Conservation (phyloP, 1,140 invertebrate genomes). For the Saccostrea cuccullata region DNA sequence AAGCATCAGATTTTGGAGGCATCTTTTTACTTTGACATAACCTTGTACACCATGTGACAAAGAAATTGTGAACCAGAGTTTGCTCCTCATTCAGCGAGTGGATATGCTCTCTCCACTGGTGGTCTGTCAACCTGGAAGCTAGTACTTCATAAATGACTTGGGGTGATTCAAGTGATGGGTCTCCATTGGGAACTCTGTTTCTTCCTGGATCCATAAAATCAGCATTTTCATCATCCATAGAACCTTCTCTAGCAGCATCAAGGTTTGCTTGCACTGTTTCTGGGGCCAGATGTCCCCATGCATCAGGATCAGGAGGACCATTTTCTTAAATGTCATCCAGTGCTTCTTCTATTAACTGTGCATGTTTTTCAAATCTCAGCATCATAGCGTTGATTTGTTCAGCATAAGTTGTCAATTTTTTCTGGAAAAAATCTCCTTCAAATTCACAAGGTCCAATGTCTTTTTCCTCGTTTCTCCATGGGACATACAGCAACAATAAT, state of each 20-base stretch:
- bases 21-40: too few species aligned
- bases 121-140: background rate
- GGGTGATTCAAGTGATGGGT: conserved; percentile 28
- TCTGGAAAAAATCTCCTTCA: background rate
- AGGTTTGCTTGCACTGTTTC: conserved; percentile 18
- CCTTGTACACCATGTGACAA: too few species aligned
- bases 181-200: conserved; percentile 27
- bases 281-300: conserved; percentile 5
- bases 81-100: too few species aligned
- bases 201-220: conserved; percentile 30
- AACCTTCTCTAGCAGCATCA: background rate
- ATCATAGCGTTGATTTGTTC: conserved; percentile 22
- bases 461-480: too few species aligned
- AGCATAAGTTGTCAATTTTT: background rate
- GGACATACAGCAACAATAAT: too few species aligned
- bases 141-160: background rate
- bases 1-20: too few species aligned
- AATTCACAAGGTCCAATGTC: background rate
- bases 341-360: background rate
- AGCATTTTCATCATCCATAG: conserved; percentile 18
- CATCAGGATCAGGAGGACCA: conserved; percentile 28
- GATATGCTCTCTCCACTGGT: too few species aligned
- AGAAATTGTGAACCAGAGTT: too few species aligned
- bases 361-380: conserved; percentile 27
- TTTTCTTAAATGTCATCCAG: conserved; percentile 5